phyloP scores from a whole-genome alignment of 2,888 invertebrate genomes.

The Hypomecis atomaria region DNA sequence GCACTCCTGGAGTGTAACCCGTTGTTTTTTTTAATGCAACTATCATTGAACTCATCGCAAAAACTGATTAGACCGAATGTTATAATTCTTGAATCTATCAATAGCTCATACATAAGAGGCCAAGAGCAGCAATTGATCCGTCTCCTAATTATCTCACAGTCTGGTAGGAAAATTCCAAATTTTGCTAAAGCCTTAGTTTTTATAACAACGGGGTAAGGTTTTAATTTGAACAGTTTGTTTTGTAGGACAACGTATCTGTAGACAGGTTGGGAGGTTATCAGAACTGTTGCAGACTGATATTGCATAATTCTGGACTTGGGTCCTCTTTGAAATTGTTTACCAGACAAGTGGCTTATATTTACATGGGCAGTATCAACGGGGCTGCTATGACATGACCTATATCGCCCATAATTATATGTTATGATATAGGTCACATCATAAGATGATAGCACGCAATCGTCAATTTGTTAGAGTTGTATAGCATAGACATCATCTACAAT shows the following conservation, averaged over 20 bases:
- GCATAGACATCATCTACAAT: too few species aligned
- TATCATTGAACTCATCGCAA: not conserved
- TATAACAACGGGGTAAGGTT: constrained; percentile 32
- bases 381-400: too few species aligned
- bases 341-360: not conserved
- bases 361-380: not conserved
- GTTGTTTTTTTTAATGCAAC: too few species aligned
- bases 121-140: constrained; percentile 29
- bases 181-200: constrained; percentile 22
- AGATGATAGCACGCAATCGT: too few species aligned
- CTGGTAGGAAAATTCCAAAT: constrained; percentile 40
- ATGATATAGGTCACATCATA: too few species aligned
- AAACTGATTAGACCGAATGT: not conserved
- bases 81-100: constrained; percentile 4
- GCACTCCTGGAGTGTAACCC: too few species aligned
- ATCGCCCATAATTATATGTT: too few species aligned
- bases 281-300: constrained; percentile 30
- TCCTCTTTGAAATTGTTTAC: constrained; percentile 6
- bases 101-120: constrained; percentile 9
- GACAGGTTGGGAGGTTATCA: constrained; percentile 37
- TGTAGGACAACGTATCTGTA: constrained; percentile 33
- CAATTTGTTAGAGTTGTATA: too few species aligned
- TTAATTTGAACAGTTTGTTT: constrained; percentile 23
- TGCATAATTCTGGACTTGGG: constrained; percentile 40
- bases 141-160: constrained; percentile 27